phyloP scores from a whole-genome alignment of 1,140 invertebrate genomes.

The Tetranychus cinnabarinus region DNA sequence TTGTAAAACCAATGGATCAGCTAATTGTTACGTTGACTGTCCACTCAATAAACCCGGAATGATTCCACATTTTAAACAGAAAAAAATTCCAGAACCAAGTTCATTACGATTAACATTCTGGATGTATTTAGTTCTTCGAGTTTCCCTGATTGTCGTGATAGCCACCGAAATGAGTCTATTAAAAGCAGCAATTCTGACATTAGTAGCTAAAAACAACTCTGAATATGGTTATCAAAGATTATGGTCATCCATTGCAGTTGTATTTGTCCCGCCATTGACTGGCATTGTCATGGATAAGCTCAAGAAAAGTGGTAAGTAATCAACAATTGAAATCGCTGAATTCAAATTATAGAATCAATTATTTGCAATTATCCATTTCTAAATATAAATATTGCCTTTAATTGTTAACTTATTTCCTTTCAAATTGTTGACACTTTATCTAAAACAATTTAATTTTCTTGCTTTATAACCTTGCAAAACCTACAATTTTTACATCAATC shows the following conservation, averaged over 20 bases:
- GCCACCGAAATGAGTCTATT: constrained; percentile 30
- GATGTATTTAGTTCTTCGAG: constrained; percentile 3
- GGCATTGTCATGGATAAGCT: constrained; percentile 38
- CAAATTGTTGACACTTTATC: no score
- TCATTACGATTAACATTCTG: constrained; percentile 4
- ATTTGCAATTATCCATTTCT: no score
- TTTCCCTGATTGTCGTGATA: constrained; percentile 3
- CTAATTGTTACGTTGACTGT: background rate
- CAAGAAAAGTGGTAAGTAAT: background rate
- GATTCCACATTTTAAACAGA: background rate
- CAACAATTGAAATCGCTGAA: background rate
- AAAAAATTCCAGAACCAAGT: background rate
- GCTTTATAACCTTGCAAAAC: no score
- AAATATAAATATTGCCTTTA: no score
- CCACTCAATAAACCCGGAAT: background rate
- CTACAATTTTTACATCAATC: no score
- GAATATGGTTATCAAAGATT: constrained; percentile 54
- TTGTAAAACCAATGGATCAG: background rate
- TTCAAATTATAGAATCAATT: no score
- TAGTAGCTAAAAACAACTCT: constrained; percentile 43
- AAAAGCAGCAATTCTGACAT: constrained; percentile 51
- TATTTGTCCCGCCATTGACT: constrained; percentile 50
- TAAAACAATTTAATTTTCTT: no score
- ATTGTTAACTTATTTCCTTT: no score
- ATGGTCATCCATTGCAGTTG: constrained; percentile 46